phyloP scores from a whole-genome alignment of 2,888 invertebrate species.

The Ectemnius continuus region DNA sequence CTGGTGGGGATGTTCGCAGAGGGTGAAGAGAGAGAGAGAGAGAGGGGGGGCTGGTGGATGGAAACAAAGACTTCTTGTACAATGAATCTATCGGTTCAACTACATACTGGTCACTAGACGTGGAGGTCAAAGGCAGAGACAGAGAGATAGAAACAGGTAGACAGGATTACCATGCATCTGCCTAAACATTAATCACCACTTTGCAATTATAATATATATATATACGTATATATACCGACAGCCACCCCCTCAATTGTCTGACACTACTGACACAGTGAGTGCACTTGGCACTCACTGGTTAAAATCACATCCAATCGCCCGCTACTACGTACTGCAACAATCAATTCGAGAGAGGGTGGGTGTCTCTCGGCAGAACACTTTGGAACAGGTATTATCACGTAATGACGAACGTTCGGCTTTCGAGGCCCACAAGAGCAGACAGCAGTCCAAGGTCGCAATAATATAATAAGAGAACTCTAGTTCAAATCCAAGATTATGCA shows the following conservation, averaged over 20 bases:
- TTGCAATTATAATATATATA: constrained; percentile 40
- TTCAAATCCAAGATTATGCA: constrained; percentile 60
- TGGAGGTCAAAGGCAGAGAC: constrained; percentile 51
- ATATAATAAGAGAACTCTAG: constrained; percentile 37
- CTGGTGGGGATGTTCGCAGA: constrained; percentile 4
- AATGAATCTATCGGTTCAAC: constrained; percentile 43
- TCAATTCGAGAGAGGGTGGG: constrained; percentile 36
- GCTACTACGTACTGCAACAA: neutral
- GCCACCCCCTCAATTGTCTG: constrained; percentile 53
- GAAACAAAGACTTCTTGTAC: constrained; percentile 36
- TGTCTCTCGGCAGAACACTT: constrained; percentile 39
- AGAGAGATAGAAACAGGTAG: constrained; percentile 59
- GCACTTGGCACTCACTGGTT: too few relatives aligned
- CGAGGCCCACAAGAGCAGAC: constrained; percentile 65
- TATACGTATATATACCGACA: constrained; percentile 36
- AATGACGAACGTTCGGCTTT: constrained; percentile 51
- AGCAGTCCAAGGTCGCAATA: constrained; percentile 62
- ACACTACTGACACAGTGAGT: neutral
- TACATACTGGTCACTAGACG: constrained; percentile 50
- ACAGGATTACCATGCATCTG: constrained; percentile 68
- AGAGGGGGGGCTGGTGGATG: too few relatives aligned
- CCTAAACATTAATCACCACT: constrained; percentile 64
- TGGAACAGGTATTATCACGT: constrained; percentile 38
- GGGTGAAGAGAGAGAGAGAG: neutral
- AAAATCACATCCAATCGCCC: too few relatives aligned